phyloP scores from a whole-genome alignment of 2,797 vertebrate genomes.

The Syngnathus acus region DNA sequence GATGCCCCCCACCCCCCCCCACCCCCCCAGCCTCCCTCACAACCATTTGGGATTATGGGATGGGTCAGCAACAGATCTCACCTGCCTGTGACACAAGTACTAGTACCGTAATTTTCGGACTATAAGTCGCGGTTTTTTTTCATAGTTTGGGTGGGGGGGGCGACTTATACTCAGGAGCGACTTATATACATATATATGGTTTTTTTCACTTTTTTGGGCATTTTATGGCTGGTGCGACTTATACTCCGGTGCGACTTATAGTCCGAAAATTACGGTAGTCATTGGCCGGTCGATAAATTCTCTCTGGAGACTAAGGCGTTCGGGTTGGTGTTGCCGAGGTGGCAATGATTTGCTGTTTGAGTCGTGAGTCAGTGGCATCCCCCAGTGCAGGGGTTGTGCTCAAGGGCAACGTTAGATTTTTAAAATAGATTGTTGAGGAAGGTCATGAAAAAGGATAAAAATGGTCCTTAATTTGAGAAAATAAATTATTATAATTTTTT shows the following conservation, averaged over 20 bases:
- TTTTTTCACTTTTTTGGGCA: too few species aligned
- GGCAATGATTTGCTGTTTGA: slow-evolving; percentile 20
- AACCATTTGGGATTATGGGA: slow-evolving; percentile 46
- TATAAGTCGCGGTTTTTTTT: too few species aligned
- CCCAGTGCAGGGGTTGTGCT: neutral
- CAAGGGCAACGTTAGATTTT: neutral
- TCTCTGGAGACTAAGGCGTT: slow-evolving; percentile 50
- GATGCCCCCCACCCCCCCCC: slow-evolving; percentile 47
- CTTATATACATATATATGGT: too few species aligned
- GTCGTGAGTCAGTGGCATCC: slow-evolving; percentile 1
- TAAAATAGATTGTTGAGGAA: neutral
- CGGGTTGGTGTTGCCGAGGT: slow-evolving; percentile 25
- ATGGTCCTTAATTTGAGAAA: too few species aligned
- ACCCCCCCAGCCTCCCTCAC: slow-evolving; percentile 16
- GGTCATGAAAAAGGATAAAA: neutral
- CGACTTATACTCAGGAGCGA: too few species aligned
- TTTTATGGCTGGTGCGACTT: too few species aligned
- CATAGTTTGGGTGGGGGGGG: too few species aligned
- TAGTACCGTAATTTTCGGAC: too few species aligned
- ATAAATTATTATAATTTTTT: too few species aligned
- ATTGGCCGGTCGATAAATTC: slow-evolving; percentile 35
- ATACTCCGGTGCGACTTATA: too few species aligned
- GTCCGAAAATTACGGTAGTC: too few species aligned
- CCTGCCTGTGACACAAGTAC: slow-evolving; percentile 18
- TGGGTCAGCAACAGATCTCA: slow-evolving; percentile 38